Conservation (phyloP, 2,797 vertebrate species). For the Cynopterus sphinx region DNA sequence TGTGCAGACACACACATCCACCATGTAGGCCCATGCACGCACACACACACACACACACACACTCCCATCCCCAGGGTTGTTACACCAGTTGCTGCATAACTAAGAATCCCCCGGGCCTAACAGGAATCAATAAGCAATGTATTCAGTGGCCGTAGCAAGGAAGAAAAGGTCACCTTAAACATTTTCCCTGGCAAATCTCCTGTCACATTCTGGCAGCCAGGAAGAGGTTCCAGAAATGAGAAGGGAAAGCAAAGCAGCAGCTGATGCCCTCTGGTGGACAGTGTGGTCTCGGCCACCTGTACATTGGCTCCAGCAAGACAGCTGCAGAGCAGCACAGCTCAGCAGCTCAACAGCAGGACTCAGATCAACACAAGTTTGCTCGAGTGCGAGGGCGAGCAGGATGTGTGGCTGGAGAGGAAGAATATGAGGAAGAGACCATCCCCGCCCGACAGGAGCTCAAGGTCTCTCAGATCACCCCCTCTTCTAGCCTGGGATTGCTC, state of each 20-base stretch:
- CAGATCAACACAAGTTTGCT: neutral
- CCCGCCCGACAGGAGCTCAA: neutral
- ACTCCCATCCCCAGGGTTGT: too few relatives aligned
- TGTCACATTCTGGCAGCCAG: neutral
- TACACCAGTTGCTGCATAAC: neutral
- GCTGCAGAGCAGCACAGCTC: rapidly evolving
- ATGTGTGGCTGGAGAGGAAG: neutral
- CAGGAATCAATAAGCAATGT: neutral
- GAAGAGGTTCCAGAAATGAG: neutral
- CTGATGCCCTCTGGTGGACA: slow-evolving; percentile 60
- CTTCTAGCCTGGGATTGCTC: neutral
- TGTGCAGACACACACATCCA: neutral
- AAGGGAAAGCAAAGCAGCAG: neutral
- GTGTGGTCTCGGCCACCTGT: neutral
- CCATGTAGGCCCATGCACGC: too few relatives aligned
- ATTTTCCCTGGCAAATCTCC: slow-evolving; percentile 20
- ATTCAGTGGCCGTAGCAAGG: neutral
- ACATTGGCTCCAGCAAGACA: rapidly evolving
- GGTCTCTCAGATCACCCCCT: neutral
- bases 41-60: neutral
- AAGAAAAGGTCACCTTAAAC: slow-evolving; percentile 31
- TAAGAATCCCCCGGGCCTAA: neutral
- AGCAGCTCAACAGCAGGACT: rapidly evolving
- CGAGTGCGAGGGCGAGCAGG: rapidly evolving
- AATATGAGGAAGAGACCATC: neutral